Evolutionary conservation across 2,797 vertebrate genomes (phyloP).

Genomic region (Acanthornis magna): DNA sequence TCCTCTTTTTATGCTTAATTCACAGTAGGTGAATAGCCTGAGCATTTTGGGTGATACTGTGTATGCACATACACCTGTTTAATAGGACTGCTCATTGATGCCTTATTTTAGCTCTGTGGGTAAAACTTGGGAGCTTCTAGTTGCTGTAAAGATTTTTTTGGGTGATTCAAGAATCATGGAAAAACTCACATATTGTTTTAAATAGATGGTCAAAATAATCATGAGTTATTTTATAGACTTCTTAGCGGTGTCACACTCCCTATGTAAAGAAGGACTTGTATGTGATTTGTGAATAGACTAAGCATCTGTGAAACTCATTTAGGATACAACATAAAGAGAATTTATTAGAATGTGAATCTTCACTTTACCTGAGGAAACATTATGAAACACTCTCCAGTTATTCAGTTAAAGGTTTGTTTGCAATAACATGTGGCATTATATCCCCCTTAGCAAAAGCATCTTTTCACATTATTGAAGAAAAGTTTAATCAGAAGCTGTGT

Average conservation of each 20-base stretch:
- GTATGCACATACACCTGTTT: background rate
- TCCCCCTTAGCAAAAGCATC: background rate
- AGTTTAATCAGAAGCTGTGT: background rate
- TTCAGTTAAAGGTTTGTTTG: slow-evolving; percentile 24
- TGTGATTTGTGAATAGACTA: background rate
- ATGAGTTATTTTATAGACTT: background rate
- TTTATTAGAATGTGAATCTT: slow-evolving; percentile 1
- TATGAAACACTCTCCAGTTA: slow-evolving; percentile 23
- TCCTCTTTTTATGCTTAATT: background rate
- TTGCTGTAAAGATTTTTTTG: background rate
- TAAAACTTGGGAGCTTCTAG: background rate
- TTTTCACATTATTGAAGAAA: background rate
- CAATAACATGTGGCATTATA: background rate
- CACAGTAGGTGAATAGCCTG: background rate
- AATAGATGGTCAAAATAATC: background rate
- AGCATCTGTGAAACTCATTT: background rate
- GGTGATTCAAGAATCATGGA: background rate
- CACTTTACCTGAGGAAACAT: slow-evolving; percentile 8
- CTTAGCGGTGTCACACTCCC: background rate
- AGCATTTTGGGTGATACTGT: background rate
- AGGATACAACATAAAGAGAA: background rate
- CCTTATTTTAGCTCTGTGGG: background rate
- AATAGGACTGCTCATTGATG: background rate
- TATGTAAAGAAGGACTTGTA: background rate
- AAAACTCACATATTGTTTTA: background rate